Evolutionary conservation across 2,113 vertebrate species (phyloP).

Genomic region (Corapipo altera): DNA sequence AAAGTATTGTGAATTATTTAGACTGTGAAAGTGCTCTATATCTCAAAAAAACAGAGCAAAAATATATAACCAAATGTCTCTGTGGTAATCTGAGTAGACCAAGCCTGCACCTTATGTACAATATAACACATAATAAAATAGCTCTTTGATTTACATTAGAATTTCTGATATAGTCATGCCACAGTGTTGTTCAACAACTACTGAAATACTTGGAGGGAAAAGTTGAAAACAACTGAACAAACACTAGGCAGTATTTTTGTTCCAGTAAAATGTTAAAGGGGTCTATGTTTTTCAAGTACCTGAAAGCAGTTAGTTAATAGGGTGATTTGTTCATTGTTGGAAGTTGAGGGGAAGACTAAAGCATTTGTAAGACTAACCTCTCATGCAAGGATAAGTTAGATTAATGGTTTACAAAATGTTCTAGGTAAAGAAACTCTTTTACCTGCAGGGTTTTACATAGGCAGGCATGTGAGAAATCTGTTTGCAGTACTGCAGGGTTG

Average conservation of each 20-base stretch:
- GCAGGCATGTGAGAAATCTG: neutral
- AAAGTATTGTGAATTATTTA: neutral
- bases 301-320: neutral
- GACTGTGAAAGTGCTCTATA: neutral
- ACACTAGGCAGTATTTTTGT: neutral
- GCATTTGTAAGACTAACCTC: slow-evolving; percentile 32
- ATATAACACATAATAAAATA: neutral
- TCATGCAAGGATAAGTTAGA: slow-evolving; percentile 28
- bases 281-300: neutral
- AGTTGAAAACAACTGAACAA: neutral
- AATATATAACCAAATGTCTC: neutral
- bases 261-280: neutral
- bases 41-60: neutral
- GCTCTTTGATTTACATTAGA: neutral
- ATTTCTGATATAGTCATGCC: neutral
- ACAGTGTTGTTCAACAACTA: neutral
- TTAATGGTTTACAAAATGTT: slow-evolving; percentile 66
- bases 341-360: neutral
- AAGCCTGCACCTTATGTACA: neutral
- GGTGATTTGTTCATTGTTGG: neutral
- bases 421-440: slow-evolving; percentile 38
- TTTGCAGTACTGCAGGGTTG: neutral
- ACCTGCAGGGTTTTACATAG: slow-evolving; percentile 10
- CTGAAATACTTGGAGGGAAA: neutral
- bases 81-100: neutral